Base-by-base conservation (phyloP, 2,797 vertebrate species). In the Neosilurus mollespiculum region DNA sequence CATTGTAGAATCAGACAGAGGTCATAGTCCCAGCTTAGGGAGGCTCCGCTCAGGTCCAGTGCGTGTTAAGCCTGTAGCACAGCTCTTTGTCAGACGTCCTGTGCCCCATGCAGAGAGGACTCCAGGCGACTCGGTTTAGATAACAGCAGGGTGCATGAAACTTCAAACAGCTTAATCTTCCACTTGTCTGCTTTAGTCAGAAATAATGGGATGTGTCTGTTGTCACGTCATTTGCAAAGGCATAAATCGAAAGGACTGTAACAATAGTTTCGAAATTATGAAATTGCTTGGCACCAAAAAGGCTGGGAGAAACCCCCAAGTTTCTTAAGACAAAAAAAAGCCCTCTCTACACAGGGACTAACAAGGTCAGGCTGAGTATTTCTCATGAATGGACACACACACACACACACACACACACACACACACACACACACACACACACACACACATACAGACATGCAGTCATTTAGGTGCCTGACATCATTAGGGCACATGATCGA, bases 181-280 rank as follows among this genome's bases (percentile, higher is more conserved):
- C 81, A 89, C 89, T 90, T 88, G 90, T 91, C 86, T 84, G 80
- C 78, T 85, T 84, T 34, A 84, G 56, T 80, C 80, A 72, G 51
- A 86, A 86, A 83, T 89, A 86, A 89, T 61, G 78, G 66, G 51
- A 88, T 62, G 81, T 64, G 82, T 87, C 82, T 81, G 85, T 89
- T 86, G 75, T 85, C 86, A 90, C 90, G 85, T 90, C 86, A 89
- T 91, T 91, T 87, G 72, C 54, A 69, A 14, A 5, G 79, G 86
- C 58, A 43, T 84, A 86, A 88, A 90, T 76, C 70, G 78, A 43
- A 85, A 89, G 61, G 26, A 58, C 86, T 65, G 79, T 83, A 88
- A 84, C 85, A 85, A 84, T 88, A n/a, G 87, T 62, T 84, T 81
- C 64, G 37, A 22, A 86, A 69, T 87, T 81, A 75, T 87, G 78